Evolutionary conservation across 1,140 invertebrate genomes (phyloP), one percentile per base, ranked within the genome.

Genomic region (Helicoverpa zea): DNA sequence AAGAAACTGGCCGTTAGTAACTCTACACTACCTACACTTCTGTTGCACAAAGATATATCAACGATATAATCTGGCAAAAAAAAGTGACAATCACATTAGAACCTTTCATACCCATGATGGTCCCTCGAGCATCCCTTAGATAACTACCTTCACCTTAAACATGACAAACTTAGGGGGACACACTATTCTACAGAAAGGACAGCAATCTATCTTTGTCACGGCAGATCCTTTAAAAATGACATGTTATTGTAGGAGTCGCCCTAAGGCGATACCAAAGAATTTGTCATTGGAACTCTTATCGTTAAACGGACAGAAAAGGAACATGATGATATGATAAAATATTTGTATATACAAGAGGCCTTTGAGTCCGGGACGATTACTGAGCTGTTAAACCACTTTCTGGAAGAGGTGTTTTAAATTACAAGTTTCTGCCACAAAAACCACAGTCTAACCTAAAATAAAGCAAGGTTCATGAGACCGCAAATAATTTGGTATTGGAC

Each of bases 181-280:
- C 49, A 70, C 23, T 54, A 51, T 5, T 43, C 30, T 56, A 13
- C 70, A 73, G 29, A 35, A 43, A 43, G 29, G 29, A 49, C 52
- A 43, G 18, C 23, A 30, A 73, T 73, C 70, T 16, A 51, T 73
- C 70, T 18, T 29, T 73, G 70, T 73, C 70, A 58, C 4, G 23
- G 1, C 3, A 73, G 10, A 23, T 56, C 30, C 70, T 73, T 58
- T 58, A 56, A 35, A 70, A 73, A 73, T 58, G 68, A 77, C 74
- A 81, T 10, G 72, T 66, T 76, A 58, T 54, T 73, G 30, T 81
- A 49, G 35, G 23, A 58, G 52, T 18, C 11, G 29, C 29, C 52
- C 29, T 18, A 14, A 70, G 52, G 70, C 70, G 68, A 72, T 74
- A 82, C 68, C 76, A 63, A 30, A 47, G 58, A 52, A 47, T 52